Evolutionary conservation across 2,113 vertebrate genomes (phyloP).

Genomic region (Heterotilapia buettikoferi): DNA sequence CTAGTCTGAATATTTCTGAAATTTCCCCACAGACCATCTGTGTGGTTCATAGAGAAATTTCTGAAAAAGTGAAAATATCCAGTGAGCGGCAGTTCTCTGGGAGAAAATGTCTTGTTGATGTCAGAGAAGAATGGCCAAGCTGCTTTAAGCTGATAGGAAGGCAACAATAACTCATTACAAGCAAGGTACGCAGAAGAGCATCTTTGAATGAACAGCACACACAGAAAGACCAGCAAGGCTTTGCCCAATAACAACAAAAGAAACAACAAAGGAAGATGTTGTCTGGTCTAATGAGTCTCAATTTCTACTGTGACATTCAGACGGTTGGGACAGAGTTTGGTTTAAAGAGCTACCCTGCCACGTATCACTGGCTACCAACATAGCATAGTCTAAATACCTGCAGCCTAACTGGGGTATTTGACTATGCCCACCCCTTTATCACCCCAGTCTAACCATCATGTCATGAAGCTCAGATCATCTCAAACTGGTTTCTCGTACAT

Average conservation of each 20-base stretch:
- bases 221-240: not conserved
- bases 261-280: not conserved
- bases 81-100: not conserved
- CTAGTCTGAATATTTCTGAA: not conserved
- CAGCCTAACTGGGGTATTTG: not conserved
- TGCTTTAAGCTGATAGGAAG: not conserved
- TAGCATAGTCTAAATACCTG: not conserved
- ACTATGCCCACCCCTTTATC: not conserved
- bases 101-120: too few species aligned
- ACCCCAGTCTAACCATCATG: not conserved
- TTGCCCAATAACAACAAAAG: not conserved
- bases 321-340: rapidly evolving
- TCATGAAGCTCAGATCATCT: rapidly evolving
- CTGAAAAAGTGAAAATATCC: not conserved
- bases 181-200: not conserved
- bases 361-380: not conserved
- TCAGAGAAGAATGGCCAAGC: not conserved
- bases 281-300: not conserved
- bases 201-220: not conserved
- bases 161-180: not conserved
- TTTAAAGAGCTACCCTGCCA: not conserved
- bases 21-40: not conserved
- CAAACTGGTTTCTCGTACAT: not conserved
- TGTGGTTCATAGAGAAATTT: not conserved
- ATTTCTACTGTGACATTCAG: not conserved